These are phyloP conservation scores for Geopemphigus sp. DNA, from an alignment of 1,140 invertebrate species.

Conservation along the genomic window DNA sequence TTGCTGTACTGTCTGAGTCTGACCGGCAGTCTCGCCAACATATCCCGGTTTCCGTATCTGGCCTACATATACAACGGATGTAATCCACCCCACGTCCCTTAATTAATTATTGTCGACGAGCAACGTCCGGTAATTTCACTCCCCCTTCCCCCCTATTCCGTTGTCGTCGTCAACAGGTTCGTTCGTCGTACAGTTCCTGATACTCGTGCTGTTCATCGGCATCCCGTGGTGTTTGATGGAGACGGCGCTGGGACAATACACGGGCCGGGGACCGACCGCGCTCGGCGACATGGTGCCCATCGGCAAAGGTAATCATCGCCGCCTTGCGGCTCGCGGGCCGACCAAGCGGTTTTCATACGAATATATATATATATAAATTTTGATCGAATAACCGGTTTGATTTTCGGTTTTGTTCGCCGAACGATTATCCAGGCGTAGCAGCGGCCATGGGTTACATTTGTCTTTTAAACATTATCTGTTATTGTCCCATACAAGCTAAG, in stretches of 20 bases:
- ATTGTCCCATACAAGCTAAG: constrained; percentile 33
- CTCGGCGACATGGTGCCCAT: constrained; percentile 31
- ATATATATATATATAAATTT: no score
- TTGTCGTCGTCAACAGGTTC: no score
- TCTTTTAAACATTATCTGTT: constrained; percentile 31
- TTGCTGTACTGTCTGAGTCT: constrained; percentile 30
- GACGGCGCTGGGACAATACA: constrained; percentile 21
- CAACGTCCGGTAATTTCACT: no score
- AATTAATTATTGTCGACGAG: not conserved
- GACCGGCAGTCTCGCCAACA: constrained; percentile 8
- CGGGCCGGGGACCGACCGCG: not conserved
- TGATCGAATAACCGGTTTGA: no score
- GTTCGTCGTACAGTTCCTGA: constrained; percentile 22
- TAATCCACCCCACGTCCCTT: not conserved
- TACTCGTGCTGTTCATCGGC: constrained; percentile 8
- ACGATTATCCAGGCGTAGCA: constrained; percentile 8
- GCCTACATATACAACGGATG: constrained; percentile 29
- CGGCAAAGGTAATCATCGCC: constrained; percentile 32
- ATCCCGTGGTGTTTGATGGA: constrained; percentile 43
- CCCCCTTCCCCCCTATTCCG: no score
- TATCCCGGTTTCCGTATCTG: constrained; percentile 25
- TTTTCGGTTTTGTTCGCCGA: not conserved
- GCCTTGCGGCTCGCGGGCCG: no score
- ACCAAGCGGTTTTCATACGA: no score
- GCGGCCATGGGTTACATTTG: constrained; percentile 39